phyloP scores from a whole-genome alignment of 2,113 vertebrate genomes.

The Callaeas wilsoni region DNA sequence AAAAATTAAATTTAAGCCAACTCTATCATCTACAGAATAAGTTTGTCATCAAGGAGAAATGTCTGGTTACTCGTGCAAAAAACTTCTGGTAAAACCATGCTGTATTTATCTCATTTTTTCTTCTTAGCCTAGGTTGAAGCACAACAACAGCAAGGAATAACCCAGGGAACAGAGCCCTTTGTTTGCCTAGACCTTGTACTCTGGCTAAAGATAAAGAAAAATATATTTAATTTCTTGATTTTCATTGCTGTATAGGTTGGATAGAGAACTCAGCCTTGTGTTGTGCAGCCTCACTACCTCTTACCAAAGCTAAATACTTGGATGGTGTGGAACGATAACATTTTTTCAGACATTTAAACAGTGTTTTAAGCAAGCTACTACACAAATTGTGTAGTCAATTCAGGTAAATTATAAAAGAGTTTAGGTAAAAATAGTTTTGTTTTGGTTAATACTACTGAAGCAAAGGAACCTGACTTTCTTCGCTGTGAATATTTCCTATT shows the following conservation, averaged over 20 bases:
- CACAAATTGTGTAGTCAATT: not conserved
- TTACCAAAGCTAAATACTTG: not conserved
- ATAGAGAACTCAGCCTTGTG: not conserved
- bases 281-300: not conserved
- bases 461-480: not conserved
- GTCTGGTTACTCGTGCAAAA: not conserved
- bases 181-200: not conserved
- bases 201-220: not conserved
- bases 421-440: not conserved
- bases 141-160: not conserved
- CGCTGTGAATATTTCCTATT: not conserved
- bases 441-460: not conserved
- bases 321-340: not conserved
- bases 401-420: too few species aligned
- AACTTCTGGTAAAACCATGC: not conserved
- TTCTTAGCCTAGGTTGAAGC: not conserved
- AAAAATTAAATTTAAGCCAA: not conserved
- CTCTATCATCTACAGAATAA: not conserved
- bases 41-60: not conserved
- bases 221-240: not conserved
- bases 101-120: not conserved
- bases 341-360: not conserved
- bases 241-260: not conserved
- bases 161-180: not conserved
- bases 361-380: not conserved